These are phyloP conservation scores for Caenorhabditis panamensis DNA, from an alignment of 2,888 invertebrate genomes.

Conservation along the genomic window DNA sequence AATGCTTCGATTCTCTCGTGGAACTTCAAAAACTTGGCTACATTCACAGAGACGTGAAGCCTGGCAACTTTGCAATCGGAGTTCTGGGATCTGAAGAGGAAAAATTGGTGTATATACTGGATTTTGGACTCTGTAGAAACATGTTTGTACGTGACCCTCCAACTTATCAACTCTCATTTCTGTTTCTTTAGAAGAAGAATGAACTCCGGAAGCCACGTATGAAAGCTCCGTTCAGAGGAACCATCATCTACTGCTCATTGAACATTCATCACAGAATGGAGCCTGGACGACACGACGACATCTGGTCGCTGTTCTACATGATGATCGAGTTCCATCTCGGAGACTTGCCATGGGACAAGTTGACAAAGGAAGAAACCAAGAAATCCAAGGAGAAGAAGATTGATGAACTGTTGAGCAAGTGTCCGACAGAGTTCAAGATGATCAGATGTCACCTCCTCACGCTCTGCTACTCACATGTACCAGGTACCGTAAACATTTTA, in stretches of 20 bases:
- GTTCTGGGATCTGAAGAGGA: slow-evolving; percentile 38
- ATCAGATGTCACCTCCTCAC: slow-evolving; percentile 20
- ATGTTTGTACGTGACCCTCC: slow-evolving; percentile 42
- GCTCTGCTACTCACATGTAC: slow-evolving; percentile 29
- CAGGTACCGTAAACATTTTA: neutral
- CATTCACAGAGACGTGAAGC: too few species aligned
- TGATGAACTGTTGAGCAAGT: slow-evolving; percentile 46
- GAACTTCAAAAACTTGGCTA: slow-evolving; percentile 52
- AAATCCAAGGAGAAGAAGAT: slow-evolving; percentile 43
- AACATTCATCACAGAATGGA: slow-evolving; percentile 56
- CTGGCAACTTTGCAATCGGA: slow-evolving; percentile 58
- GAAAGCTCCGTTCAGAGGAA: slow-evolving; percentile 56
- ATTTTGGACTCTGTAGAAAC: slow-evolving; percentile 55
- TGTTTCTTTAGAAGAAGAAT: slow-evolving; percentile 18
- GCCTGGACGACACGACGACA: slow-evolving; percentile 51
- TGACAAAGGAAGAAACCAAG: slow-evolving; percentile 48
- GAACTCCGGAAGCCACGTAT: slow-evolving; percentile 51
- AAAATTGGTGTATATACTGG: slow-evolving; percentile 44
- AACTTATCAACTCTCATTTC: too few species aligned
- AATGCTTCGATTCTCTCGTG: slow-evolving; percentile 45
- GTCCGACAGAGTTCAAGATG: slow-evolving; percentile 51
- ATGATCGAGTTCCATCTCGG: slow-evolving; percentile 50
- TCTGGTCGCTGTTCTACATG: slow-evolving; percentile 59
- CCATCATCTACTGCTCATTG: slow-evolving; percentile 44
- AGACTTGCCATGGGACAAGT: slow-evolving; percentile 55